Conservation (phyloP, 2,113 vertebrate species). For the Suncus etruscus region DNA sequence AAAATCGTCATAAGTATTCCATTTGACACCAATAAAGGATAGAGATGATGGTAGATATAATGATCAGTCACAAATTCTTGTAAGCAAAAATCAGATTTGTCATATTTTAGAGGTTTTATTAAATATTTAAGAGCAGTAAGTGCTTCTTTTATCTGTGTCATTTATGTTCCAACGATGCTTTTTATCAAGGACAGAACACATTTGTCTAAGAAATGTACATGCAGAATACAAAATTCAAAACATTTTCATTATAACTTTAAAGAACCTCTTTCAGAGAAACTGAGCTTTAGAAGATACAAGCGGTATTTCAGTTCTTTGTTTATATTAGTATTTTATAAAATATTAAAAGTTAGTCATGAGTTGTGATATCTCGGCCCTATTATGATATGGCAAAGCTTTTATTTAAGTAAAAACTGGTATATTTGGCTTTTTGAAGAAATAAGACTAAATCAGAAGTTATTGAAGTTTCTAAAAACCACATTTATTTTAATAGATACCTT, state of each 20-base stretch:
- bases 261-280: not conserved
- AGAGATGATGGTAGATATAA: not conserved
- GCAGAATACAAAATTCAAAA: not conserved
- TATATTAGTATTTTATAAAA: conserved; percentile 10
- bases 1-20: conserved; percentile 17
- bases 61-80: not conserved
- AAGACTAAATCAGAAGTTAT: conserved; percentile 41
- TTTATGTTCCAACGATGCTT: conserved; percentile 14
- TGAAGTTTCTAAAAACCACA: conserved; percentile 37
- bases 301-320: not conserved
- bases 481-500: not conserved
- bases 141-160: not conserved
- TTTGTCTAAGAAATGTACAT: conserved; percentile 7
- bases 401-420: not conserved
- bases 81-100: conserved; percentile 10
- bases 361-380: not conserved
- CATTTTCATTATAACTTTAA: conserved; percentile 1
- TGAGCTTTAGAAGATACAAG: not conserved
- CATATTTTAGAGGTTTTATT: conserved; percentile 11
- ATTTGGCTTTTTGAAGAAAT: conserved; percentile 12
- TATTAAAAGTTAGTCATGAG: conserved; percentile 8
- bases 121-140: not conserved
- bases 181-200: not conserved
- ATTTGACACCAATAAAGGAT: conserved; percentile 26
- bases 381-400: not conserved